Base-by-base conservation (phyloP, 2,888 invertebrate species). In the Shargacucullia verbasci region DNA sequence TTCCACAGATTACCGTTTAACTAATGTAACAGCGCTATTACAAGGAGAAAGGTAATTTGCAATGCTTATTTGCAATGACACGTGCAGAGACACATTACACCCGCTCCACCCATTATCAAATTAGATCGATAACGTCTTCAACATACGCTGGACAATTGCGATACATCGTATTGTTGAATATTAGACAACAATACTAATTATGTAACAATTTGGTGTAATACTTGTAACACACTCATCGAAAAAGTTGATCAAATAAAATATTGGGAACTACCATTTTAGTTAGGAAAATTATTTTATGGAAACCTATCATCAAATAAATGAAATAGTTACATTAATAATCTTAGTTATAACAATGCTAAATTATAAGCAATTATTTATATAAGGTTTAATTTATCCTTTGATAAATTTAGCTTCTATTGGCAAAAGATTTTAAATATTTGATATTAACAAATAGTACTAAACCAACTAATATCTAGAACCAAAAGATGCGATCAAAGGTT, bases 31-130 rank as follows among this genome's bases (percentile, higher is more conserved):
- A 40, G 6, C 5, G 49, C 38, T 34, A 54, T 35, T 44, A 29
- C 15, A 27, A 7, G 12, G 39, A 45, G 13, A 34, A 33, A 13
- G 47, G 53, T 37, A 50, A 63, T 63, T 58, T 58, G 54, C 49
- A 61, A 49, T 47, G 48, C 41, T 45, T 52, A 67, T 67, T 59
- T 60, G 50, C 40, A 41, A 48, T 38, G 35, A 52, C 25, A 44
- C 7, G 20, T 48, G 12, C 8, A 29, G 35, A 20, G 29, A 8
- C 14, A 46, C 31, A 37, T 47, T 33, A 39, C 43, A 38, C 41
- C 53, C 40, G 48, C 25, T 15, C 9, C 34, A 31, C 2, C 34
- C 35, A 44, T 50, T 44, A 43, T 39, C 35, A 44, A 7, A 8
- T 33, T 13, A 34, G 25, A 34, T 64, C 37, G 34, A 57, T 63